Evolutionary conservation across 23 tunicate genomes (phyloP), one percentile per base, ranked within the genome.

Genomic region (Phallusia fumigata): DNA sequence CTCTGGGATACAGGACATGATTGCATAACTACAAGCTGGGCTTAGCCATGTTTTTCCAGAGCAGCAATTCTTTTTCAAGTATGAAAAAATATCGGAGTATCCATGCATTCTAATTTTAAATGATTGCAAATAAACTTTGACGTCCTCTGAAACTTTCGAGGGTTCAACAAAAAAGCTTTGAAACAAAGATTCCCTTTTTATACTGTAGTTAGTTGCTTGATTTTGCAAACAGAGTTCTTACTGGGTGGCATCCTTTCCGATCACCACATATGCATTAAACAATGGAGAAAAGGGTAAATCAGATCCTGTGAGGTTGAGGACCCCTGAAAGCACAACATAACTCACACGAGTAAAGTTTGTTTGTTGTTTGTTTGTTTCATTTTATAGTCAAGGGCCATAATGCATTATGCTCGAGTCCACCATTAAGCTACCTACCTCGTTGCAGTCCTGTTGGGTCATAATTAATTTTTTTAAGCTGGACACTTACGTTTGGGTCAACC

Each of bases 201-300:
- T 6, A 58, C 28, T 58, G 13, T 2, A 58, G 2, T 21, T 24
- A 58, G 26, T 21, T 5, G 8, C 16, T 6, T 58, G 1, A 6
- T 22, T 24, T 58, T 58, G 69, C 28, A 21, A 21, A 58, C 26
- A 58, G 8, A 21, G 13, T 58, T 33, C 81, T 6, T 36, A 78
- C 81, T 78, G 81, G 12, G 80, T 52, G 22, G 75, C 33, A 47
- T 75, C 36, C 21, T 24, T 36, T 22, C 81, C 89, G 10, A 89
- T 35, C 30, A 85, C 52, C 32, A 75, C 47, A 51, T 89, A 89
- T 31, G 94, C 65, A 50, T 85, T 85, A 64, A 89, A 89, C 0
- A 89, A 65, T 8, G 94, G 94, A 49, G 80, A 85, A 69, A 79
- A 89, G 49, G 81, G 84, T 22, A 89, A 64, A 52, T 89, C 94